Evolutionary conservation across 2,113 vertebrate species (phyloP).

Genomic region (Clarias gariepinus): DNA sequence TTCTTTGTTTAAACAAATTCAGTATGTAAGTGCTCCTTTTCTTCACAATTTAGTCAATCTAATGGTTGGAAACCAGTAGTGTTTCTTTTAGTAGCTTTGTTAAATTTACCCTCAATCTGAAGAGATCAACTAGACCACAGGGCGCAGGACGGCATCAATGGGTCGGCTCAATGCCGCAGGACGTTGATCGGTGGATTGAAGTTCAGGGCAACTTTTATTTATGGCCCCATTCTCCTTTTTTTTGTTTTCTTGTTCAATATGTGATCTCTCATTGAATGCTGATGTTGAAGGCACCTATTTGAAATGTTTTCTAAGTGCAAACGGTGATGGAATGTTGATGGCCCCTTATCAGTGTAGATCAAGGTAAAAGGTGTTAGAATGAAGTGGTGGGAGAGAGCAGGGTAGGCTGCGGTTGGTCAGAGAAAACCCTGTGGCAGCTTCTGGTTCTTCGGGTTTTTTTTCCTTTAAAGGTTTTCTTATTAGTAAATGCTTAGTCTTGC

Average conservation of each 20-base stretch:
- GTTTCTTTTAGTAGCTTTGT: slow-evolving; percentile 18
- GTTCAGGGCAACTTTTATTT: slow-evolving; percentile 4
- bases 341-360: slow-evolving; percentile 13
- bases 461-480: background rate
- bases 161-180: background rate
- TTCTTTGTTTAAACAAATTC: slow-evolving; percentile 17
- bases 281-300: slow-evolving; percentile 15
- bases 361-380: slow-evolving; percentile 24
- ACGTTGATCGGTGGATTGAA: slow-evolving; percentile 2
- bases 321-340: slow-evolving; percentile 15
- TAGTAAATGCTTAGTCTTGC: background rate
- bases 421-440: slow-evolving; percentile 29
- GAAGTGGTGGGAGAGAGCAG: slow-evolving; percentile 19
- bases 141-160: background rate
- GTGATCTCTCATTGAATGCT: slow-evolving; percentile 12
- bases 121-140: slow-evolving; percentile 7
- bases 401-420: slow-evolving; percentile 6
- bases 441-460: background rate
- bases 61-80: slow-evolving; percentile 10
- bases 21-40: slow-evolving; percentile 21
- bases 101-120: background rate
- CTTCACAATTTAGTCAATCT: slow-evolving; percentile 10
- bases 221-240: background rate
- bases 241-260: slow-evolving; percentile 13
- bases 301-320: slow-evolving; percentile 14